A percentile compares a stretch with the other conserved stretches of the same genome.
These are phyloP conservation scores for Neodontobutis hainanensis DNA, from an alignment of 2,113 vertebrate genomes.

Conservation along the genomic window DNA sequence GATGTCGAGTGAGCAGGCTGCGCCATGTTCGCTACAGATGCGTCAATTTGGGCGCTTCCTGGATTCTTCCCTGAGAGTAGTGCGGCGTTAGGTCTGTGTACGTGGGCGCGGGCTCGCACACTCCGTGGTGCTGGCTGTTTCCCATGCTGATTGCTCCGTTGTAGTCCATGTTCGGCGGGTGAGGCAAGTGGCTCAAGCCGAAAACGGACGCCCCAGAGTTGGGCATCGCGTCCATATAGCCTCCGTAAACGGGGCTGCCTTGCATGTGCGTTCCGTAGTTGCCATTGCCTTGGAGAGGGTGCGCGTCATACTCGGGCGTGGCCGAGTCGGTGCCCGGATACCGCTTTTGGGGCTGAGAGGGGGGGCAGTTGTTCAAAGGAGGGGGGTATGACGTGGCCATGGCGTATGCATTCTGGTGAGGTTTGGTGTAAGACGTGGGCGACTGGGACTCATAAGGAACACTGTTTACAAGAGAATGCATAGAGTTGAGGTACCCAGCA, in stretches of 20 bases:
- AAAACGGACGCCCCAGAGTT: constrained; percentile 92
- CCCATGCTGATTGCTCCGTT: constrained; percentile 90
- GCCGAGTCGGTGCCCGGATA: constrained; percentile 87
- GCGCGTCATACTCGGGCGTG: constrained; percentile 92
- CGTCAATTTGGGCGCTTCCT: constrained; percentile 98
- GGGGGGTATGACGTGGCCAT: constrained; percentile 89
- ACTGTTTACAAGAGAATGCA: constrained; percentile 97
- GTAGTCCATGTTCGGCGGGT: constrained; percentile 93
- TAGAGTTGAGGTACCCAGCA: constrained; percentile 92
- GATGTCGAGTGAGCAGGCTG: constrained; percentile 28
- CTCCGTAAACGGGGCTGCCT: constrained; percentile 96
- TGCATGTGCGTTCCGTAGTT: constrained; percentile 95
- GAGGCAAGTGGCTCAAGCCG: constrained; percentile 92
- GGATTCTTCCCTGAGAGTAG: constrained; percentile 99
- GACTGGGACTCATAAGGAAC: constrained; percentile 93
- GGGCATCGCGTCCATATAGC: constrained; percentile 92
- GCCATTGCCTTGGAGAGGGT: constrained; percentile 90
- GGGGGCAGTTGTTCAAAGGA: constrained; percentile 88
- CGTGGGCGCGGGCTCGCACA: constrained; percentile 91
- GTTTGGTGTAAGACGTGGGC: constrained; percentile 91
- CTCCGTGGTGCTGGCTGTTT: constrained; percentile 92
- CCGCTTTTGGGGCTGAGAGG: constrained; percentile 87
- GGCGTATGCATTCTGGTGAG: constrained; percentile 89
- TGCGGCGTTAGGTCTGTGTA: constrained; percentile 98
- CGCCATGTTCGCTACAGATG: constrained; percentile 88